Evolutionary conservation across 37 sponge, comb jelly and placozoan species (phyloP).

Genomic region (Geodia barretti): DNA sequence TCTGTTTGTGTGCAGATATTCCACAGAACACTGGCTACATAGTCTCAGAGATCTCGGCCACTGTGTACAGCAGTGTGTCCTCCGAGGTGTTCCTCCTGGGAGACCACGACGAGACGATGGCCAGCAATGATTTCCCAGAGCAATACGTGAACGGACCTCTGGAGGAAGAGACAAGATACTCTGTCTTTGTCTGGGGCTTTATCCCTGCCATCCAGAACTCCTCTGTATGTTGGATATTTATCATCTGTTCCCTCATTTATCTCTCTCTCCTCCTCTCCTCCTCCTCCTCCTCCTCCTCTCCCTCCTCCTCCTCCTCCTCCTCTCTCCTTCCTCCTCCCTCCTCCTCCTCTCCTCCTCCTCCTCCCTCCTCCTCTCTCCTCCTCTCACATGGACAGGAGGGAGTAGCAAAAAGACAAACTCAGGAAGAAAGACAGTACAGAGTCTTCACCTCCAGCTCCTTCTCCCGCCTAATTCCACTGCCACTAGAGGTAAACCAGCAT

Average conservation of each 20-base stretch:
- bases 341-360: not conserved
- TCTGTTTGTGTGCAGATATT: not conserved
- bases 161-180: conserved; percentile 2
- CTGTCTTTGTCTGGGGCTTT: conserved; percentile 41
- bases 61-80: not conserved
- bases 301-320: not conserved
- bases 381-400: not conserved
- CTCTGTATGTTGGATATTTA: not conserved
- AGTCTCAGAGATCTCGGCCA: conserved; percentile 24
- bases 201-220: not conserved
- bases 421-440: not conserved
- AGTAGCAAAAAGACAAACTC: not conserved
- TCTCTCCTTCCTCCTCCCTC: too few species aligned
- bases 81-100: conserved; percentile 16
- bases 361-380: not conserved
- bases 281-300: not conserved
- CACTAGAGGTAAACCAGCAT: not conserved
- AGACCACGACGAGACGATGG: not conserved
- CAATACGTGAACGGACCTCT: conserved; percentile 20
- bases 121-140: not conserved
- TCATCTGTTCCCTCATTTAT: not conserved
- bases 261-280: not conserved
- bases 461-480: not conserved
- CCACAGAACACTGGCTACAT: conserved; percentile 14
- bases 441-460: not conserved